phyloP scores from a whole-genome alignment of 1,140 invertebrate species.

The Chelonus insularis region DNA sequence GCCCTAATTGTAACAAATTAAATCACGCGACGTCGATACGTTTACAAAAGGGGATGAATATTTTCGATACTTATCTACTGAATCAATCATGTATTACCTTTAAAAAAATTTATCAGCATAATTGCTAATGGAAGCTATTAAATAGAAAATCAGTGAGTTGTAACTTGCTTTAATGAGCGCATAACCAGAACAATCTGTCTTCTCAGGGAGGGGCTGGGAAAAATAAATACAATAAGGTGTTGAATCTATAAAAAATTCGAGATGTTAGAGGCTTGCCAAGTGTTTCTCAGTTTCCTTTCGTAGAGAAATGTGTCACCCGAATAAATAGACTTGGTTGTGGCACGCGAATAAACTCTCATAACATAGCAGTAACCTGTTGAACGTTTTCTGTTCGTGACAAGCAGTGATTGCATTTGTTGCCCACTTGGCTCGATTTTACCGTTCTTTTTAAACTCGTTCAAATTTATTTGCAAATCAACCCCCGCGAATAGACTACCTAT shows the following conservation, averaged over 20 bases:
- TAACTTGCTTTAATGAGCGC: too few species aligned
- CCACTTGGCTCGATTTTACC: conserved; percentile 31
- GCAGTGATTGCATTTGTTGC: conserved; percentile 50
- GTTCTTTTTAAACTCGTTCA: conserved; percentile 12
- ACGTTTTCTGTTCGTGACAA: conserved; percentile 51
- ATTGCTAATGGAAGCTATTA: too few species aligned
- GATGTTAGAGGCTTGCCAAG: conserved; percentile 23
- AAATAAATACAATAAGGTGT: not conserved
- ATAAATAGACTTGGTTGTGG: conserved; percentile 30
- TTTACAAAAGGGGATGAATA: not conserved
- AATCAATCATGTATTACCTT: too few species aligned
- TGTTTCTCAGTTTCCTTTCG: conserved; percentile 20
- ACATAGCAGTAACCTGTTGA: conserved; percentile 51
- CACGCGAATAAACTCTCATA: conserved; percentile 50
- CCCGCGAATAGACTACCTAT: not conserved
- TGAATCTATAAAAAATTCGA: conserved; percentile 8
- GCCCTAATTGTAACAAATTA: conserved; percentile 55
- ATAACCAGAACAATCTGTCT: too few species aligned
- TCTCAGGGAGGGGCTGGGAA: too few species aligned
- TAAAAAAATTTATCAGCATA: too few species aligned
- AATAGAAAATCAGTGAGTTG: too few species aligned
- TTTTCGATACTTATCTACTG: not conserved
- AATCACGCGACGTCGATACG: conserved; percentile 46
- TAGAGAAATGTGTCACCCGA: conserved; percentile 34
- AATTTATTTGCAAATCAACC: conserved; percentile 6